phyloP scores from a whole-genome alignment of 1,140 invertebrate genomes.

The Archegozetes longisetosus region DNA sequence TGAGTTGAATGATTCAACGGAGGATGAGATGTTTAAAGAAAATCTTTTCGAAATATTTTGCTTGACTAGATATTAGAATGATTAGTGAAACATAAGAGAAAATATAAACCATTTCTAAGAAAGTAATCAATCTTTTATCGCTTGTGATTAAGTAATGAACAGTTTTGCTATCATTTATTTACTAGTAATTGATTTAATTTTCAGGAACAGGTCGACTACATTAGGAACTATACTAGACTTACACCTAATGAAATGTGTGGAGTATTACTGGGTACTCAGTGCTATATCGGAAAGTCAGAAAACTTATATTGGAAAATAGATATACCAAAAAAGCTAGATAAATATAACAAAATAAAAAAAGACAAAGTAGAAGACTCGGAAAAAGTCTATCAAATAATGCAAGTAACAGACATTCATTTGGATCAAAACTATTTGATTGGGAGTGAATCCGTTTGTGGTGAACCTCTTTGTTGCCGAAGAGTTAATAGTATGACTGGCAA shows the following conservation, averaged over 20 bases:
- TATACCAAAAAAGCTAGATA: neutral
- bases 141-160: too few species aligned
- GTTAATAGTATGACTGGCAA: conserved; percentile 33
- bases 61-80: too few species aligned
- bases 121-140: too few species aligned
- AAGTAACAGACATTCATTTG: conserved; percentile 81
- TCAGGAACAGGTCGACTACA: conserved; percentile 6
- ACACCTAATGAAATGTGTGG: conserved; percentile 6
- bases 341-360: neutral
- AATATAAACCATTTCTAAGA: too few species aligned
- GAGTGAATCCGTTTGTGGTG: conserved; percentile 70
- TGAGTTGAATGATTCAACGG: too few species aligned
- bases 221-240: conserved; percentile 5
- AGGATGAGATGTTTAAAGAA: too few species aligned
- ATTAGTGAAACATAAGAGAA: too few species aligned
- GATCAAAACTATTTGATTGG: conserved; percentile 82
- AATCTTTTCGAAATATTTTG: too few species aligned
- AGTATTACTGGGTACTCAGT: conserved; percentile 7
- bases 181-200: too few species aligned
- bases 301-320: conserved; percentile 3
- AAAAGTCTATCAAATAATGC: conserved; percentile 50
- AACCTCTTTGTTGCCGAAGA: conserved; percentile 67
- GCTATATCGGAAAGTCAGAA: neutral
- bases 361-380: neutral
- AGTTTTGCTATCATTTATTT: too few species aligned